Evolutionary conservation across 2,113 vertebrate genomes (phyloP), one percentile per base, ranked within the genome.

Genomic region (Phasianus colchicus): DNA sequence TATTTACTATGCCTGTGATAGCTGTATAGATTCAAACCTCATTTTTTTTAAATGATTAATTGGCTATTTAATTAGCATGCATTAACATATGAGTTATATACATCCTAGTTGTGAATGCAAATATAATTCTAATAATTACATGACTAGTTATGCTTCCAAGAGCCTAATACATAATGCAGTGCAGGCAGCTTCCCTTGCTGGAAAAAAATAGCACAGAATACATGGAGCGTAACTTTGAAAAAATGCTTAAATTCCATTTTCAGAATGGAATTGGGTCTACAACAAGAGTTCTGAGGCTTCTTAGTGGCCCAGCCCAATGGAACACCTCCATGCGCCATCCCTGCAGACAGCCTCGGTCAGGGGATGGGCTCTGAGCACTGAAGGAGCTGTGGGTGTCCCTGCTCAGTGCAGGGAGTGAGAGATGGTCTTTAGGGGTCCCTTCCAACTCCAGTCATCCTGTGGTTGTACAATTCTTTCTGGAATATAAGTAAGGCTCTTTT

Each of bases 51-150:
- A 92, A 94, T 72, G 8, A 96, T 92, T 90, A 93, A 95, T 96
- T 92, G 83, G 80, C 47, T 83, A 63, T 91, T 96, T 92, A 95
- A 96, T 92, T 91, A 93, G 34, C 72, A 91, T 76, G 72, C 65
- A 89, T 94, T 94, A 67, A 57, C 83, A 58, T 92, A 40, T 21
- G 34, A 76, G 82, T 67, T 87, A 47, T 58, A 67, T 43, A 88
- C 85, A 81, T 86, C 52, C 72, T 88, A 71, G 69, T 27, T 83
- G 71, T 45, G 73, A 91, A 94, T 93, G 86, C 83, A 90, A 90
- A 94, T 93, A 88, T 83, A 45, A 94, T 95, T 95, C 90, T 95
- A 96, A 94, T 93, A 92, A 95, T 93, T 90, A 86, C 47, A 65
- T 50, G 63, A 96, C 76, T 77, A 63, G 38, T 42, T 86, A 30